Conservation (phyloP, 64 coral and sea anemone species). For the Anthopleura sola region DNA sequence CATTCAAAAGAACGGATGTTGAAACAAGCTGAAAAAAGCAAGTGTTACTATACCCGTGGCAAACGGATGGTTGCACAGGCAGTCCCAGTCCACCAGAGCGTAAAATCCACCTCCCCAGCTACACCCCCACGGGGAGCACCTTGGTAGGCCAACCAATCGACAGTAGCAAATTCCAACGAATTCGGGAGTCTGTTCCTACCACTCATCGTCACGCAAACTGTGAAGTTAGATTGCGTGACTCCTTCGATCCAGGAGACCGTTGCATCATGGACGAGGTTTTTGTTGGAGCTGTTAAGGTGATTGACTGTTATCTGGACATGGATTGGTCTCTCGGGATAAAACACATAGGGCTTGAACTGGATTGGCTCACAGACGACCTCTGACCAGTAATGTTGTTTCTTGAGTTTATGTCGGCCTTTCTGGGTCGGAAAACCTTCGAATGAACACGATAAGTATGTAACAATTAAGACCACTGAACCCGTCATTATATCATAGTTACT, state of each 20-base stretch:
- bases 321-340: constrained; percentile 68
- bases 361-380: constrained; percentile 33
- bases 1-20: neutral
- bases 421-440: constrained; percentile 36
- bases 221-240: constrained; percentile 38
- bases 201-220: constrained; percentile 43
- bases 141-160: constrained; percentile 80
- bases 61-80: constrained; percentile 31
- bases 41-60: constrained; percentile 19
- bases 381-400: neutral
- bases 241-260: constrained; percentile 62
- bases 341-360: constrained; percentile 30
- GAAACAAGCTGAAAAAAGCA: neutral
- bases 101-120: constrained; percentile 31
- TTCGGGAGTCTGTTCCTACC: constrained; percentile 43
- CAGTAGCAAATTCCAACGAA: neutral
- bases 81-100: constrained; percentile 70
- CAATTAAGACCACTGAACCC: no score
- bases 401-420: constrained; percentile 28
- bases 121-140: constrained; percentile 67
- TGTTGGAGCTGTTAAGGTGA: constrained; percentile 29
- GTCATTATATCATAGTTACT: no score
- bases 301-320: constrained; percentile 57
- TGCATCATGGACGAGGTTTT: constrained; percentile 51
- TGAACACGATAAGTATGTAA: neutral